Conservation (phyloP, 2,888 invertebrate genomes). For the Mimas tiliae region DNA sequence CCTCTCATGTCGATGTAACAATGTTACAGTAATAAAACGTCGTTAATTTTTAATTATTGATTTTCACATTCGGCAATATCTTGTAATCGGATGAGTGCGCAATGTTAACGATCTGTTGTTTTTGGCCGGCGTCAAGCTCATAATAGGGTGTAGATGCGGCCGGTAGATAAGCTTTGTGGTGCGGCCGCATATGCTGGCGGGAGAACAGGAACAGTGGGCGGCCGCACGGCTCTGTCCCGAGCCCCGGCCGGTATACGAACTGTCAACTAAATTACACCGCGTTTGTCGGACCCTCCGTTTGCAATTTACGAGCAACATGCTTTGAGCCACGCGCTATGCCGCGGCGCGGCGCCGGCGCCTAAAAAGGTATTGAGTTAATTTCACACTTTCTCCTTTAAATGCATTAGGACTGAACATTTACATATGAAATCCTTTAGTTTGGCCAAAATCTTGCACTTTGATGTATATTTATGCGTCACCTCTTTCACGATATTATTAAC, state of each 20-base stretch:
- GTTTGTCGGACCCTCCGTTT: constrained; percentile 74
- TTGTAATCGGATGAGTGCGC: constrained; percentile 41
- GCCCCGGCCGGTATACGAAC: constrained; percentile 55
- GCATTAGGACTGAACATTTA: constrained; percentile 25
- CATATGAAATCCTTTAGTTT: constrained; percentile 12
- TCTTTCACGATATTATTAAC: background rate
- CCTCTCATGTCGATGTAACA: constrained; percentile 7
- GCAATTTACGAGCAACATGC: constrained; percentile 76
- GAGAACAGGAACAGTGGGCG: constrained; percentile 37
- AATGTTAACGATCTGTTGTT: constrained; percentile 66
- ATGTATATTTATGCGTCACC: background rate
- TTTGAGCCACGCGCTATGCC: constrained; percentile 54
- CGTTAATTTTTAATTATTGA: constrained; percentile 38
- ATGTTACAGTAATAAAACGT: constrained; percentile 18
- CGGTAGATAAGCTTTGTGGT: constrained; percentile 71
- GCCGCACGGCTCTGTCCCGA: constrained; percentile 51
- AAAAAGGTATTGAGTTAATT: constrained; percentile 54
- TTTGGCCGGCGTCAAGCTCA: constrained; percentile 73
- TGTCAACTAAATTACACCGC: constrained; percentile 81
- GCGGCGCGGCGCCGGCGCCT: constrained; percentile 61
- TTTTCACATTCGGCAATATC: constrained; percentile 35
- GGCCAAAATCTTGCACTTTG: background rate
- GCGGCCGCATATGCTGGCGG: constrained; percentile 48
- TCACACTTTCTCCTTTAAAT: constrained; percentile 51
- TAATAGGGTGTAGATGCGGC: constrained; percentile 79